Evolutionary conservation across 2,797 vertebrate species (phyloP).

Genomic region (Ctenopoma multispine): DNA sequence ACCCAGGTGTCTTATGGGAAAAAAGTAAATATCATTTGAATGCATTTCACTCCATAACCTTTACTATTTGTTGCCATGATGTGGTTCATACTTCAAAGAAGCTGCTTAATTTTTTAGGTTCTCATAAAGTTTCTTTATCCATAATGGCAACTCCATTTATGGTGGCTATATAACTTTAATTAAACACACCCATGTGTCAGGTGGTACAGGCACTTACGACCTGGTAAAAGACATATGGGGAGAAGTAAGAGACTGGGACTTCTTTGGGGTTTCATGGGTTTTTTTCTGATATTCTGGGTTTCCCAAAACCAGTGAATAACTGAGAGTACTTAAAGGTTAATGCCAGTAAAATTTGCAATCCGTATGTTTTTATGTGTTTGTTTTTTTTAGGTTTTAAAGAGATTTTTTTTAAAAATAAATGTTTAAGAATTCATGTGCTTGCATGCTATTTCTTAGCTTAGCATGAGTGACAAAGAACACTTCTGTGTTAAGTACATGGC

Average conservation of each 20-base stretch:
- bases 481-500: background rate
- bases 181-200: slow-evolving; percentile 84
- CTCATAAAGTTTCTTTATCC: slow-evolving; percentile 82
- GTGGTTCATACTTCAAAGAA: slow-evolving; percentile 84
- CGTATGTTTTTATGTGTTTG: too few species aligned
- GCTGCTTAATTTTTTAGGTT: slow-evolving; percentile 72
- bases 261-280: slow-evolving; percentile 55
- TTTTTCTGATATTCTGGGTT: slow-evolving; percentile 36
- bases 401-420: too few species aligned
- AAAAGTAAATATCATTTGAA: slow-evolving; percentile 77
- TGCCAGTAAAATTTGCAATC: too few species aligned
- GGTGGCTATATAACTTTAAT: slow-evolving; percentile 84
- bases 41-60: slow-evolving; percentile 68
- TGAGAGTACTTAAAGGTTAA: slow-evolving; percentile 50
- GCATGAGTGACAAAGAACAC: too few species aligned
- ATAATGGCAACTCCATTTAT: slow-evolving; percentile 83
- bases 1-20: slow-evolving; percentile 80
- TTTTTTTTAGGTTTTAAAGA: too few species aligned
- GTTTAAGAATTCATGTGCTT: too few species aligned
- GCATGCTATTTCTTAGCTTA: too few species aligned
- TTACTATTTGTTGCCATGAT: slow-evolving; percentile 68
- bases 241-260: slow-evolving; percentile 26
- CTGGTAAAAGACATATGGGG: slow-evolving; percentile 63
- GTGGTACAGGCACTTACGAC: slow-evolving; percentile 72
- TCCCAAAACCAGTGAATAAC: slow-evolving; percentile 28